Evolutionary conservation across 2,113 vertebrate species (phyloP).

Genomic region (Ammodytes dubius): DNA sequence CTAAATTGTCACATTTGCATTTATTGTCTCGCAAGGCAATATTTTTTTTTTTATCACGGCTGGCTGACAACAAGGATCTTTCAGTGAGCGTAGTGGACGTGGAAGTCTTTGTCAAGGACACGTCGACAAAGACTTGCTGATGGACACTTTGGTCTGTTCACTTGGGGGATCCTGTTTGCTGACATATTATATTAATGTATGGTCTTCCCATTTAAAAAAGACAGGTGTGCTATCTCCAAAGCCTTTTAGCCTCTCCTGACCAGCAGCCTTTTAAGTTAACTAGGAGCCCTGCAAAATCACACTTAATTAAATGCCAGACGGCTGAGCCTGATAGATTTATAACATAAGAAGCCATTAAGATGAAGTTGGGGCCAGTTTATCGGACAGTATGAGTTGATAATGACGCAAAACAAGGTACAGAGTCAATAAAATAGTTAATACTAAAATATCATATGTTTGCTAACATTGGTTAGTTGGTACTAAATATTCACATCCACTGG

Average conservation of each 20-base stretch:
- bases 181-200: not conserved
- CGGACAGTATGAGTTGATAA: no score
- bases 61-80: not conserved
- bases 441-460: no score
- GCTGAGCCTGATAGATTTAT: not conserved
- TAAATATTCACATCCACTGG: no score
- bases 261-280: constrained; percentile 6
- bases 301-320: constrained; percentile 44
- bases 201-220: not conserved
- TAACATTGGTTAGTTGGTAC: no score
- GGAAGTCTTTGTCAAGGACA: constrained; percentile 19
- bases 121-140: not conserved
- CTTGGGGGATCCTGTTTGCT: not conserved
- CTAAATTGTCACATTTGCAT: constrained; percentile 31
- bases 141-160: not conserved
- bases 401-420: no score
- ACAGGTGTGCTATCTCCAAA: constrained; percentile 9
- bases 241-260: constrained; percentile 8
- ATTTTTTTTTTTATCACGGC: not conserved
- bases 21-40: not conserved
- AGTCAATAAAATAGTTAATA: no score
- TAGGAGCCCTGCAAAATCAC: not conserved
- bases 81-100: not conserved
- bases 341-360: no score
- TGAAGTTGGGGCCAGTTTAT: no score